Base-by-base conservation (phyloP, 2,113 vertebrate genomes). In the Loxodonta africana region DNA sequence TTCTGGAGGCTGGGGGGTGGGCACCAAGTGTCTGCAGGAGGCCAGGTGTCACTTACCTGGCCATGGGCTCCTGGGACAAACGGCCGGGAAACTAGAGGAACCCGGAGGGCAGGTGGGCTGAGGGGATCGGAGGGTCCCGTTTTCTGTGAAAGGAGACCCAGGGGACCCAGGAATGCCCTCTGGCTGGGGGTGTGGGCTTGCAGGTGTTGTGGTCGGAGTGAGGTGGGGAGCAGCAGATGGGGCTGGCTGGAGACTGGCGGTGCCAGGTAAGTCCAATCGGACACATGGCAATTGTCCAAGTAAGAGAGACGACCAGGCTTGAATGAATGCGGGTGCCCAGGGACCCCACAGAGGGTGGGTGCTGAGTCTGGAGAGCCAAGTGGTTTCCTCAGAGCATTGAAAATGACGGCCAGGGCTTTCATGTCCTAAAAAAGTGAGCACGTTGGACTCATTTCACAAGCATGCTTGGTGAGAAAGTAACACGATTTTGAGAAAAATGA, bases 261-360 rank as follows among this genome's bases (percentile, higher is more conserved):
- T 57, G 53, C 37, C 8, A 23, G 60, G 18, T 20, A 23, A 20
- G 60, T 62, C 18, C 21, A 62, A 4, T 62, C 60, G 23, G 60
- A 62, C 60, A 15, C 53, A 57, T 15, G 53, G 15, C 53, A 57
- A 57, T 57, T 14, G 53, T 57, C 53, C 53, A 57, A 57, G 11
- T 57, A 57, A 57, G 15, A 57, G 53, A 57, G 53, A 17, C 53
- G 11, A 57, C 53, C 53, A 5, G 12, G 67, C 28, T 23, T 33
- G 63, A 15, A 25, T 9, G 23, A 25, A n/a, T 7, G 14, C 33
- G 0, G 1, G 41, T 25, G 69, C 69, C 28, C 26, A 14, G 78
- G 41, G 69, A 10, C 41, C 1, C 0, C 25, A 9, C 28, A 33
- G 8, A 8, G 10, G 8, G 28, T 30, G 67, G 44, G 57, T 1